A percentile compares a stretch with the other conserved stretches of the same genome.
phyloP scores from a whole-genome alignment of 1,140 invertebrate species.

The Frieseomelitta varia region DNA sequence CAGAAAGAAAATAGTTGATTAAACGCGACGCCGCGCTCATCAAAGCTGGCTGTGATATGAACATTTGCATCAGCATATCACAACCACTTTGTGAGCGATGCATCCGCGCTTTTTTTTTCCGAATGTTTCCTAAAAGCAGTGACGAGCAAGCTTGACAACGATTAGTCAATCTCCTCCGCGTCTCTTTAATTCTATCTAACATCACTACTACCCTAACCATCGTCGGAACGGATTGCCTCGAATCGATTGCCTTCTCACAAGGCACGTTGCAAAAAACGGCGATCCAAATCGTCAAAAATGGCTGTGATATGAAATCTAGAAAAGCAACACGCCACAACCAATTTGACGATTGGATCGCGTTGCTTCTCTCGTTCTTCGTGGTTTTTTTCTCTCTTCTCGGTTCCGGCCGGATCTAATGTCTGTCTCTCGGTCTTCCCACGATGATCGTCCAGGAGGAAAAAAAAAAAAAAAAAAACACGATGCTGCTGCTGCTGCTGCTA shows the following conservation, averaged over 20 bases:
- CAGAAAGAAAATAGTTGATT: not conserved
- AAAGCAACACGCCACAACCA: constrained; percentile 90
- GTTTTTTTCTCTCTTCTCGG: not conserved
- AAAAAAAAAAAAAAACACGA: no score
- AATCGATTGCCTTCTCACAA: not conserved
- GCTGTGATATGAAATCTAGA: constrained; percentile 91
- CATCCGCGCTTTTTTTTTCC: constrained; percentile 55
- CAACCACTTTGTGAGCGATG: constrained; percentile 86
- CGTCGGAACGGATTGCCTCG: not conserved
- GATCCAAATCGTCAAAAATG: constrained; percentile 92
- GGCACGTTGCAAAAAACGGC: constrained; percentile 74
- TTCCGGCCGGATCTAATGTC: not conserved
- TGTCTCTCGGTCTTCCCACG: no score
- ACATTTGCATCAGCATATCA: constrained; percentile 82
- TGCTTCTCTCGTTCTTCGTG: constrained; percentile 44
- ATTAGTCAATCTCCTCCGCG: no score
- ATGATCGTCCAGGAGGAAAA: no score
- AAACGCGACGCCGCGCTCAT: constrained; percentile 85
- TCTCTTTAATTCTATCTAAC: no score
- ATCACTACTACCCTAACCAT: no score
- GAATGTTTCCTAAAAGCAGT: not conserved
- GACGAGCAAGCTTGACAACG: not conserved
- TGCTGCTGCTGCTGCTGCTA: no score
- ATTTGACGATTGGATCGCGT: constrained; percentile 87
- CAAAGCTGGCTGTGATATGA: constrained; percentile 92